These are phyloP conservation scores for Perdita meconis DNA, from an alignment of 2,888 invertebrate genomes.

Conservation along the genomic window DNA sequence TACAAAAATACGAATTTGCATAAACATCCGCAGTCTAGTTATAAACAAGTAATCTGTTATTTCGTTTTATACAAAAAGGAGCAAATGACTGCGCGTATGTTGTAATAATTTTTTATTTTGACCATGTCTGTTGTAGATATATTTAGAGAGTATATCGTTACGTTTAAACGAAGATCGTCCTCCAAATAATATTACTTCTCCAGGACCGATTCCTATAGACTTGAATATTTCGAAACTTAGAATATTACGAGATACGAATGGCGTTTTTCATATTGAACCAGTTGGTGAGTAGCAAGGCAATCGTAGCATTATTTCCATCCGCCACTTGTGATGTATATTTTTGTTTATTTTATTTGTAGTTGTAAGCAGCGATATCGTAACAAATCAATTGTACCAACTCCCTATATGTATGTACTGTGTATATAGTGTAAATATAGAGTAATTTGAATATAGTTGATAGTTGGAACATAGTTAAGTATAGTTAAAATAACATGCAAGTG, in stretches of 20 bases:
- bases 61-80: too few relatives aligned
- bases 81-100: too few relatives aligned
- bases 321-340: conserved; percentile 73
- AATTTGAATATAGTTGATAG: conserved; percentile 15
- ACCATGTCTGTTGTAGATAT: conserved; percentile 85
- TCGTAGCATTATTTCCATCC: conserved; percentile 57
- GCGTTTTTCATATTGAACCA: conserved; percentile 90
- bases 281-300: conserved; percentile 76
- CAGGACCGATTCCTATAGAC: conserved; percentile 92
- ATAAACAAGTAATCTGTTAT: too few relatives aligned
- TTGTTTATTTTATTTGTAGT: conserved; percentile 24
- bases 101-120: background rate
- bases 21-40: too few relatives aligned
- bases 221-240: conserved; percentile 89
- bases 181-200: conserved; percentile 91
- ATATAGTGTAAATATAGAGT: conserved; percentile 23
- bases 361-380: conserved; percentile 14
- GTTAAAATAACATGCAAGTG: conserved; percentile 70
- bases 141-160: conserved; percentile 90
- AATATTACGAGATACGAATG: conserved; percentile 89
- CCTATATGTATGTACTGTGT: conserved; percentile 26
- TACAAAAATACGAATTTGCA: too few relatives aligned
- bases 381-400: conserved; percentile 19
- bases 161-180: conserved; percentile 94
- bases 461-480: too few relatives aligned